Evolutionary conservation across 2,113 vertebrate species (phyloP).

Genomic region (Nestor notabilis): DNA sequence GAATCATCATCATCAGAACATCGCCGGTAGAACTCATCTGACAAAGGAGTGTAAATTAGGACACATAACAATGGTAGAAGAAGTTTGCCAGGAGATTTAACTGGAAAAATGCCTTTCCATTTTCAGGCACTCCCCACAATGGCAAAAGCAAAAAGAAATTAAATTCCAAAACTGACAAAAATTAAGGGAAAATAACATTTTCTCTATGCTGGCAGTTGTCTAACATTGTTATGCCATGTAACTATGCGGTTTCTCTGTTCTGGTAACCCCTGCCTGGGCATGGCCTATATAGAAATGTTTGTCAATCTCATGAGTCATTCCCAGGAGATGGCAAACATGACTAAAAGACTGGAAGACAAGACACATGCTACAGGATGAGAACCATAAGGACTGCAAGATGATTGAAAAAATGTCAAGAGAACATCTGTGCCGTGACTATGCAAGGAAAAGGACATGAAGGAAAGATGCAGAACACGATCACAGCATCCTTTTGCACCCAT

Average conservation of each 20-base stretch:
- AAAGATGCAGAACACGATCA: neutral
- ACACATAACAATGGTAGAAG: constrained; percentile 46
- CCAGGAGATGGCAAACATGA: constrained; percentile 36
- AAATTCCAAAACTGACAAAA: constrained; percentile 29
- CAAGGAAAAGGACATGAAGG: neutral
- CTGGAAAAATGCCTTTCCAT: constrained; percentile 43
- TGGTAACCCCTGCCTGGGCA: constrained; percentile 44
- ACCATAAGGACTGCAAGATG: neutral
- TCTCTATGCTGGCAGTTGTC: constrained; percentile 11
- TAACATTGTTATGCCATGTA: constrained; percentile 12
- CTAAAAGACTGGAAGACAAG: constrained; percentile 8
- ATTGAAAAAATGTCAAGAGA: neutral
- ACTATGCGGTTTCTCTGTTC: constrained; percentile 60
- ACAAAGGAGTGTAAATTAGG: constrained; percentile 35
- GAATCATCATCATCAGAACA: neutral
- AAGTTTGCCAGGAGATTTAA: constrained; percentile 38
- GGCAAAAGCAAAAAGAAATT: constrained; percentile 49
- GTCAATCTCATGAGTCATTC: constrained; percentile 28
- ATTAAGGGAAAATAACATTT: neutral
- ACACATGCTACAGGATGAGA: neutral
- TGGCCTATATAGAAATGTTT: neutral
- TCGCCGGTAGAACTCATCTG: neutral
- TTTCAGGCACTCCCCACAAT: constrained; percentile 35
- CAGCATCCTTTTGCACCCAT: neutral
- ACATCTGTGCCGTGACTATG: neutral